These are phyloP conservation scores for Charina bottae DNA, from an alignment of 2,113 vertebrate species.

Conservation along the genomic window DNA sequence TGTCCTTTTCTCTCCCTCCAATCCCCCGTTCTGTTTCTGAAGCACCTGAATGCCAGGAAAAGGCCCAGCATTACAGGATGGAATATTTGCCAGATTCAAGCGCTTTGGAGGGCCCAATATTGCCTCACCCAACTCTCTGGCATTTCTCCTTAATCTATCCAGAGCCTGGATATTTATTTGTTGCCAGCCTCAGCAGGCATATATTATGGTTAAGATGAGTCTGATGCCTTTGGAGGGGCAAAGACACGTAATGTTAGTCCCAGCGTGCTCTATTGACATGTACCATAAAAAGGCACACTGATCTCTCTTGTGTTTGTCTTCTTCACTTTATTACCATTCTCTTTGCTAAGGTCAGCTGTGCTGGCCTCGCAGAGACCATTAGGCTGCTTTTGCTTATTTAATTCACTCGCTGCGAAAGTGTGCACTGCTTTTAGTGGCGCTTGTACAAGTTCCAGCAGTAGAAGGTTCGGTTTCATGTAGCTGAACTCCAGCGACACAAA, in stretches of 20 bases:
- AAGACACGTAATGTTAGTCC: conserved; percentile 57
- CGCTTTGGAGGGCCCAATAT: not conserved
- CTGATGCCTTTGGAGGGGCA: conserved; percentile 46
- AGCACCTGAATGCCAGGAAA: not conserved
- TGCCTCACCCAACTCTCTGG: not conserved
- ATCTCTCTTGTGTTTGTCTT: conserved; percentile 67
- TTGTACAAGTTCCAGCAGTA: conserved; percentile 65
- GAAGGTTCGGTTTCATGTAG: conserved; percentile 75
- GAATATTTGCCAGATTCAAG: not conserved
- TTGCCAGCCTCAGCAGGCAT: not conserved
- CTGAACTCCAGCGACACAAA: conserved; percentile 79
- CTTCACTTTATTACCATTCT: conserved; percentile 71
- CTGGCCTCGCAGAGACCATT: conserved; percentile 63
- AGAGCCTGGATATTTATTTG: not conserved
- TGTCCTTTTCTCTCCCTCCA: not conserved
- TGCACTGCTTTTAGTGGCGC: conserved; percentile 70
- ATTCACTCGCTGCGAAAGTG: conserved; percentile 67
- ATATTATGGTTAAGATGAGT: not conserved
- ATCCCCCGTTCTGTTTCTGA: not conserved
- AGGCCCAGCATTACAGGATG: not conserved
- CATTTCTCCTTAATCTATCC: not conserved
- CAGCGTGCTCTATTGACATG: conserved; percentile 56
- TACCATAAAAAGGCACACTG: conserved; percentile 59
- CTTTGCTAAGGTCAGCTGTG: conserved; percentile 63
- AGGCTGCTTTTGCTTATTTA: conserved; percentile 73